Conservation (phyloP, 2,113 vertebrate species). For the Illadopsis cleaveri region DNA sequence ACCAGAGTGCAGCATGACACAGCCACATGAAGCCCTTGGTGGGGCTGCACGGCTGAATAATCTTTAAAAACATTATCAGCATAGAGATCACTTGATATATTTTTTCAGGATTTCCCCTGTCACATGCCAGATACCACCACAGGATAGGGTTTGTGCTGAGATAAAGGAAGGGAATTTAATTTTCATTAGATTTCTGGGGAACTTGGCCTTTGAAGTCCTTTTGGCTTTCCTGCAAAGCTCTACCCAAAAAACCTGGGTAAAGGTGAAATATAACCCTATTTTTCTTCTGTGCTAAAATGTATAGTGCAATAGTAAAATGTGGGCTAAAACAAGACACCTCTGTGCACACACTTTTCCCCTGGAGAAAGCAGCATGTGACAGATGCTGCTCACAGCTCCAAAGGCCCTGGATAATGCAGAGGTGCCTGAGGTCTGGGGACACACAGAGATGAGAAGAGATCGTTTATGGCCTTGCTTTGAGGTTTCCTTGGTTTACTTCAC, state of each 20-base stretch:
- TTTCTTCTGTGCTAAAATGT: background rate
- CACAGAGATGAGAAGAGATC: background rate
- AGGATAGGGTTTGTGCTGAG: conserved; percentile 13
- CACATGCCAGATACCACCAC: background rate
- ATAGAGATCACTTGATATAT: background rate
- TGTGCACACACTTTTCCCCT: background rate
- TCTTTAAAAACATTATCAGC: background rate
- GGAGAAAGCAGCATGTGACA: background rate
- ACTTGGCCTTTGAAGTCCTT: background rate
- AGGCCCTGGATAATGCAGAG: background rate
- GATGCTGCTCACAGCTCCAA: background rate
- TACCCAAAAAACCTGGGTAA: background rate
- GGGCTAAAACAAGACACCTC: background rate
- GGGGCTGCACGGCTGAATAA: background rate
- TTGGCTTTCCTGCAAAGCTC: background rate
- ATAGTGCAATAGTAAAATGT: background rate
- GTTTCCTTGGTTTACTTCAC: conserved; percentile 12
- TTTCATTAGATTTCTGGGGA: background rate
- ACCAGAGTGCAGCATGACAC: background rate
- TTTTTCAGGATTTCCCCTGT: background rate
- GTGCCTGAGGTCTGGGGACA: background rate
- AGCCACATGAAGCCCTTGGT: background rate
- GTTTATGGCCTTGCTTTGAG: background rate
- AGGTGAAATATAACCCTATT: background rate
- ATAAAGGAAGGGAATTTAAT: background rate